These are phyloP conservation scores for Drosophila koepferae DNA, from an alignment of 2,888 invertebrate genomes.

Conservation along the genomic window DNA sequence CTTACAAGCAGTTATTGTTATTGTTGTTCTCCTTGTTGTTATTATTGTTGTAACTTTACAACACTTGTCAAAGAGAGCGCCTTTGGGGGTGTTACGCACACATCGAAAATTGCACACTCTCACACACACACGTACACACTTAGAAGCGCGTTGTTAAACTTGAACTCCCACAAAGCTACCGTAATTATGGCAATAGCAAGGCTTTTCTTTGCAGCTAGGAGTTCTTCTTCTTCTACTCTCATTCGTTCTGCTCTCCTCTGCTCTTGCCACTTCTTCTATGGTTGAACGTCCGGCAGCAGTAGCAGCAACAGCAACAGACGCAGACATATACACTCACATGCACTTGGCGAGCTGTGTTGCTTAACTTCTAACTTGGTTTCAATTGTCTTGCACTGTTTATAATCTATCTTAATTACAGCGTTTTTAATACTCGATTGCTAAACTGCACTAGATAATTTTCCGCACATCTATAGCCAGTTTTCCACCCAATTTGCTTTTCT, in stretches of 20 bases:
- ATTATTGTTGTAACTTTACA: constrained; percentile 40
- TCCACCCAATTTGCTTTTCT: constrained; percentile 73
- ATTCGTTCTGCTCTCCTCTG: constrained; percentile 24
- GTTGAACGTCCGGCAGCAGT: constrained; percentile 52
- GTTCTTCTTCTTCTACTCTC: constrained; percentile 44
- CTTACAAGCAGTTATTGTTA: constrained; percentile 18
- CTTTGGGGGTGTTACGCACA: constrained; percentile 76
- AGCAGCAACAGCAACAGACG: constrained; percentile 30
- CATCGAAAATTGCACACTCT: constrained; percentile 35
- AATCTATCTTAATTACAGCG: constrained; percentile 22
- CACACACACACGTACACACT: constrained; percentile 16
- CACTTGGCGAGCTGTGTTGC: constrained; percentile 5
- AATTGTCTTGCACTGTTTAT: constrained; percentile 22
- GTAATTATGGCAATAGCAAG: constrained; percentile 70
- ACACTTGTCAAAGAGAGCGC: constrained; percentile 45
- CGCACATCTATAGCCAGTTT: constrained; percentile 61
- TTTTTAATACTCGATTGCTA: constrained; percentile 29
- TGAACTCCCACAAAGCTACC: constrained; percentile 76
- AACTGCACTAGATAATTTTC: constrained; percentile 58
- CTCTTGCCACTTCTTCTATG: constrained; percentile 33
- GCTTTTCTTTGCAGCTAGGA: constrained; percentile 54
- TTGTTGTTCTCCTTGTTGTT: constrained; percentile 11
- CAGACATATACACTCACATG: constrained; percentile 20
- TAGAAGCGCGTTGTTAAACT: constrained; percentile 59
- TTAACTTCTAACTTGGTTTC: constrained; percentile 7